Conservation (phyloP, 2,797 vertebrate genomes). For the Petrocephalus schoutedeni region DNA sequence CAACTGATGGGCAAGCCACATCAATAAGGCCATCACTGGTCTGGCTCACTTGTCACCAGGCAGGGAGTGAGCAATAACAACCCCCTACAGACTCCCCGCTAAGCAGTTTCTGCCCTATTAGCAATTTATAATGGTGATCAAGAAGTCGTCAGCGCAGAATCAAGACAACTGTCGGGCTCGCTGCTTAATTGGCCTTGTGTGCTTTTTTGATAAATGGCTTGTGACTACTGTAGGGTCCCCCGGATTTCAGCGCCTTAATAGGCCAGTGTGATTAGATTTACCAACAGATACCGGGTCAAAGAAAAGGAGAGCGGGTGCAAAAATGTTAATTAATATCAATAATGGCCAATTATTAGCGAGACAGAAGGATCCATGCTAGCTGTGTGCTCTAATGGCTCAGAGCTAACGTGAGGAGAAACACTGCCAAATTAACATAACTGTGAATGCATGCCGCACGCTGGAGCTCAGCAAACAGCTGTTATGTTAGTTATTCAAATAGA, state of each 20-base stretch:
- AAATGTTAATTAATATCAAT: conserved; percentile 99
- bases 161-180: conserved; percentile 94
- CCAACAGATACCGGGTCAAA: conserved; percentile 95
- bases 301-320: conserved; percentile 83
- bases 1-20: conserved; percentile 79
- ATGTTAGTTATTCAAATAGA: conserved; percentile 97
- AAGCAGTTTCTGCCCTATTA: conserved; percentile 96
- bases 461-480: conserved; percentile 99
- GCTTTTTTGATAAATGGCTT: conserved; percentile 98
- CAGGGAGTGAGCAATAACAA: conserved; percentile 79
- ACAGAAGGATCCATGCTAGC: conserved; percentile 97
- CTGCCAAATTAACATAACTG: conserved; percentile 97
- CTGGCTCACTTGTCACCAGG: conserved; percentile 85
- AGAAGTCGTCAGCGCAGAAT: conserved; percentile 97
- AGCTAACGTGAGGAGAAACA: conserved; percentile 90
- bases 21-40: conserved; percentile 79
- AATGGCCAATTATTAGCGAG: conserved; percentile 99
- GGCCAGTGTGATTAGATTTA: conserved; percentile 93
- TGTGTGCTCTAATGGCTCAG: conserved; percentile 93
- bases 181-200: conserved; percentile 99
- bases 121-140: conserved; percentile 99
- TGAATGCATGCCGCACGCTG: conserved; percentile 80
- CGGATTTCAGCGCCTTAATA: conserved; percentile 92
- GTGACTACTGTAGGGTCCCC: conserved; percentile 74
- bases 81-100: conserved; percentile 69